These are phyloP conservation scores for Rynchops niger DNA, from an alignment of 2,113 vertebrate species.

Conservation along the genomic window DNA sequence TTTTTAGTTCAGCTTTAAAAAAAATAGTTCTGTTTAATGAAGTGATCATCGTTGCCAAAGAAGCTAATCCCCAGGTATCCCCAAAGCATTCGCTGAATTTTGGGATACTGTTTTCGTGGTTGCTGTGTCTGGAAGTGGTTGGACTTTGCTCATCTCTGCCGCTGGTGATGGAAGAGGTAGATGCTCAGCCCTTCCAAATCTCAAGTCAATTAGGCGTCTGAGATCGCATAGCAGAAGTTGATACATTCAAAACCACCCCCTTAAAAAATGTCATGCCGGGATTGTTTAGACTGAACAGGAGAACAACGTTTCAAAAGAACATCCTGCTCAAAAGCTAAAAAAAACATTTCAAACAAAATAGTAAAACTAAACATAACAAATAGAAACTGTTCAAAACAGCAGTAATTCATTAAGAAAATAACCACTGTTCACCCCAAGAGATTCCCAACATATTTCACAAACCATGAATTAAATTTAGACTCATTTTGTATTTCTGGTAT, in stretches of 20 bases:
- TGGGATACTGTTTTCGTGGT: background rate
- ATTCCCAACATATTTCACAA: background rate
- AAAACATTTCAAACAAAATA: conserved; percentile 5
- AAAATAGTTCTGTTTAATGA: background rate
- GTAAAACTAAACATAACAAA: background rate
- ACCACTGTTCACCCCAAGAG: background rate
- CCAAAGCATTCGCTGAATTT: background rate
- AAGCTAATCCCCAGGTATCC: background rate
- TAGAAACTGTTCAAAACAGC: background rate
- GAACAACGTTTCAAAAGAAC: background rate
- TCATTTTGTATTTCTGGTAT: background rate
- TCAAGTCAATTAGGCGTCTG: background rate
- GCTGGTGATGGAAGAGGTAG: background rate
- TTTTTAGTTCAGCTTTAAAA: background rate
- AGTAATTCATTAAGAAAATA: conserved; percentile 1
- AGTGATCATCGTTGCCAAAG: background rate
- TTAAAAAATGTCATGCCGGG: background rate
- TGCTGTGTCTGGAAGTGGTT: background rate
- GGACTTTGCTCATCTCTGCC: background rate
- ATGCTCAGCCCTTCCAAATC: background rate
- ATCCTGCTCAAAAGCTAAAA: background rate
- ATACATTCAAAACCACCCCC: background rate
- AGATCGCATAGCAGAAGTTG: background rate
- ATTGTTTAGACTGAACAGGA: background rate
- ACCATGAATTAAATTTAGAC: background rate